A percentile compares a stretch with the other conserved stretches of the same genome.
These are phyloP conservation scores for Porphyrio hochstetteri DNA, from an alignment of 2,113 vertebrate genomes.

Conservation along the genomic window DNA sequence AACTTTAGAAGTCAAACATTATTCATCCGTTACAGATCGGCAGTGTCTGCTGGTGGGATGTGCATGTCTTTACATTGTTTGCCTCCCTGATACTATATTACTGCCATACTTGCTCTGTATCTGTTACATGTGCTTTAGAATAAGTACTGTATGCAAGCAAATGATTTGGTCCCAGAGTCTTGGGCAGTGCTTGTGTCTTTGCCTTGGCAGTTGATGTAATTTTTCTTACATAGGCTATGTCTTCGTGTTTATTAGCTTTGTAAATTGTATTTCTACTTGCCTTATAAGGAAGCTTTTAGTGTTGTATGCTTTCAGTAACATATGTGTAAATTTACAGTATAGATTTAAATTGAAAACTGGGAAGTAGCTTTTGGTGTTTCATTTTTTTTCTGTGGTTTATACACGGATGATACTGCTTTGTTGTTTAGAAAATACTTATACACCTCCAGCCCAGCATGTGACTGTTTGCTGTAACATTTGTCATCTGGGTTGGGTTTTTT, in stretches of 20 bases:
- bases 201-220: background rate
- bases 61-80: background rate
- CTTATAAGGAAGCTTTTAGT: background rate
- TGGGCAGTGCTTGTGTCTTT: background rate
- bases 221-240: background rate
- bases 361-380: background rate
- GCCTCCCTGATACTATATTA: background rate
- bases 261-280: background rate
- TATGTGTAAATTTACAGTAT: background rate
- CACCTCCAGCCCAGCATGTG: background rate
- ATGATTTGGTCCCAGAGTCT: background rate
- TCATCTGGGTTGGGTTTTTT: background rate
- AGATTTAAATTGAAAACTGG: background rate
- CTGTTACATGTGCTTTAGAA: background rate
- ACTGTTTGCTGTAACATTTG: background rate
- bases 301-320: background rate
- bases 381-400: background rate
- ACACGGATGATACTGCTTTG: background rate
- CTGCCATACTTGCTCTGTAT: background rate
- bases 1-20: background rate
- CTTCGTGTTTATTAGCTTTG: background rate
- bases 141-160: background rate
- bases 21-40: background rate
- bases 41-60: background rate
- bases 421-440: background rate